Conservation (phyloP, 2,888 invertebrate genomes). For the Epirrita christyi region DNA sequence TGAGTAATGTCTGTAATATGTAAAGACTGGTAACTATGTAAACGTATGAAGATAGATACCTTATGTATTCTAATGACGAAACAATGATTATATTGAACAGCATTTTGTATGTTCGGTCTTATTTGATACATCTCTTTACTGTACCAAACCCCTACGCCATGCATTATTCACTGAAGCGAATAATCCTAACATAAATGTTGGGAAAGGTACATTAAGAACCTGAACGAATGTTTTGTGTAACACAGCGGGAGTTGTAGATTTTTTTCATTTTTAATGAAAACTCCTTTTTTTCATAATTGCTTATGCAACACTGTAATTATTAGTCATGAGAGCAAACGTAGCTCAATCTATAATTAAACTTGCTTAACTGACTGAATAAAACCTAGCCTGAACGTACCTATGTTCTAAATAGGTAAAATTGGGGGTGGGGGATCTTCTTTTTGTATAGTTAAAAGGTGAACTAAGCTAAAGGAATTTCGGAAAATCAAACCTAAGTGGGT, state of each 20-base stretch:
- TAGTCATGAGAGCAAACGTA: slow-evolving; percentile 8
- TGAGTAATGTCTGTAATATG: no score
- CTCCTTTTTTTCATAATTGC: slow-evolving; percentile 57
- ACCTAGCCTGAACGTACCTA: no score
- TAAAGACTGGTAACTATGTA: no score
- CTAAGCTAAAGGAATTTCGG: no score
- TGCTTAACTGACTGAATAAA: no score
- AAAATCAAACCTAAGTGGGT: no score
- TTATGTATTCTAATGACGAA: no score
- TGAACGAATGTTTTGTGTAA: slow-evolving; percentile 41
- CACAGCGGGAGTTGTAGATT: slow-evolving; percentile 43
- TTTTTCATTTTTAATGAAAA: slow-evolving; percentile 61
- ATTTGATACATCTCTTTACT: neutral
- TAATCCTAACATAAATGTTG: slow-evolving; percentile 48
- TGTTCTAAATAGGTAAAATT: no score
- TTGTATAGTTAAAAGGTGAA: no score
- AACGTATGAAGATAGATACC: no score
- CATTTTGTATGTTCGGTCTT: neutral
- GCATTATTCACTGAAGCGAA: slow-evolving; percentile 57
- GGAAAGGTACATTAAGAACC: no score
- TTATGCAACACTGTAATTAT: slow-evolving; percentile 8
- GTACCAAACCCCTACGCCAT: slow-evolving; percentile 41
- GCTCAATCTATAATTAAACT: neutral
- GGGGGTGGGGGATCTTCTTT: no score
- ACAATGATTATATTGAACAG: neutral